Evolutionary conservation across 1,140 invertebrate species (phyloP), one percentile per base, ranked within the genome.

Genomic region (Proales similis): DNA sequence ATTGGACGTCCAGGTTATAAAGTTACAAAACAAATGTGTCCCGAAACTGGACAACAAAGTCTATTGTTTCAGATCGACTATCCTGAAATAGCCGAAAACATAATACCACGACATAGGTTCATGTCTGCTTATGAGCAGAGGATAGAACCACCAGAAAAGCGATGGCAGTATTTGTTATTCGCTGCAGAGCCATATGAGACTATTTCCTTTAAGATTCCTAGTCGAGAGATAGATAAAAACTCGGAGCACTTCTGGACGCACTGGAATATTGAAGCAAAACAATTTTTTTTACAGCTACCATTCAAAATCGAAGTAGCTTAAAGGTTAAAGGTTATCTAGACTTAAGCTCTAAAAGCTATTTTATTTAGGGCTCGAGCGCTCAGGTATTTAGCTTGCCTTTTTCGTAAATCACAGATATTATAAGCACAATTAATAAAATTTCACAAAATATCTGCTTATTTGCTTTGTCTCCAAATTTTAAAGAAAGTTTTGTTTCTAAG

Each of bases 81-180:
- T 78, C 90, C 91, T 78, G 95, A 99, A 82, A 96, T 99, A 69
- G 85, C 87, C 20, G 94, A 99, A 66, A 84, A 84, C 66, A 84
- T 98, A 42, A 81, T 85, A 63, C 93, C 95, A 2, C 79, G 92
- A 26, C 94, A 99, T 77, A 82, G 95, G 42, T 99, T 99, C 72
- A 99, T 99, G 95, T 97, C 95, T n/a, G 94, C 95, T 39, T 99
- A 98, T 79, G 95, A 99, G 78, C 95, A 99, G 73, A 90, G 92
- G 75, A 88, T 98, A 63, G 94, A 99, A 77, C 92, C 94, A 1
- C 95, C 95, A 70, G 95, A 99, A 76, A 87, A 92, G 70, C 91
- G 92, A 72, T 99, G 93, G 93, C 95, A 99, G 72, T 99, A 99
- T 77, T 75, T 99, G n/a, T 74, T 99, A 5, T 98, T 99, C 82